These are phyloP conservation scores for Potamarius usumacintae DNA, from an alignment of 2,113 vertebrate genomes.

Conservation along the genomic window DNA sequence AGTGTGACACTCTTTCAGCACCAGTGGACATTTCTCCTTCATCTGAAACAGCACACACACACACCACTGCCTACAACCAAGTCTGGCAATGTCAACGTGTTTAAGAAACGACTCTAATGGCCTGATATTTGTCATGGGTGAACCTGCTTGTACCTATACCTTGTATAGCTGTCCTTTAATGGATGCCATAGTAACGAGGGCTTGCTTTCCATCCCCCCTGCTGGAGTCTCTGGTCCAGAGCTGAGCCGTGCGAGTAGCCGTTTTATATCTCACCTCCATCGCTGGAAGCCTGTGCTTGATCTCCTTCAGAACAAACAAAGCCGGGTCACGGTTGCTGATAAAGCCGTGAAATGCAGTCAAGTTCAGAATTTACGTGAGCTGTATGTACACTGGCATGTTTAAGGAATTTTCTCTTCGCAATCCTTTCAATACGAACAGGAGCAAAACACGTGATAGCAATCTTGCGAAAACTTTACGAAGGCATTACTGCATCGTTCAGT, in stretches of 20 bases:
- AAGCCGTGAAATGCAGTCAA: neutral
- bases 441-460: too few relatives aligned
- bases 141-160: conserved; percentile 62
- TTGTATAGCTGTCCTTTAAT: conserved; percentile 87
- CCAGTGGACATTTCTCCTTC: conserved; percentile 78
- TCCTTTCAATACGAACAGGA: too few relatives aligned
- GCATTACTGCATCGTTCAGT: too few relatives aligned
- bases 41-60: conserved; percentile 70
- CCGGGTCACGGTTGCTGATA: neutral
- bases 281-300: conserved; percentile 84
- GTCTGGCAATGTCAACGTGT: neutral
- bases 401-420: too few relatives aligned
- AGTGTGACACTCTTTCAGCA: conserved; percentile 82
- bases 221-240: conserved; percentile 82
- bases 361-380: neutral
- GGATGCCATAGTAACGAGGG: conserved; percentile 76
- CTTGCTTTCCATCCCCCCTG: conserved; percentile 80
- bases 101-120: neutral
- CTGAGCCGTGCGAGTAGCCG: conserved; percentile 79
- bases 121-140: neutral
- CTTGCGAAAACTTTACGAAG: too few relatives aligned
- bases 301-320: conserved; percentile 70
- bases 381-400: too few relatives aligned
- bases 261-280: conserved; percentile 89
- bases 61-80: too few relatives aligned